Conservation (phyloP, 2,797 vertebrate species). For the Ispidina picta region DNA sequence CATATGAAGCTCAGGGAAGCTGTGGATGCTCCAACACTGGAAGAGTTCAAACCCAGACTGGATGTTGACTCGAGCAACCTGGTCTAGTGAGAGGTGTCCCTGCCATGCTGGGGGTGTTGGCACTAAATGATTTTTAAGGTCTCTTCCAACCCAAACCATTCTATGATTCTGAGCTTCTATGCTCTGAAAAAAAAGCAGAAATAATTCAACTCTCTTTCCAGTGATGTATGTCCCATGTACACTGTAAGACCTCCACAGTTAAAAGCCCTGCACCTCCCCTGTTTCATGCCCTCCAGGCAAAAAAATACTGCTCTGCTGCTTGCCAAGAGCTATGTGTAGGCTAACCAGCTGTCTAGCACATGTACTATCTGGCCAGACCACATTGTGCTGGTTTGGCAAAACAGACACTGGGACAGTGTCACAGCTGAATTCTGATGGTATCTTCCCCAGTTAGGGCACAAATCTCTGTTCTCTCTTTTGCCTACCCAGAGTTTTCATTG, state of each 20-base stretch:
- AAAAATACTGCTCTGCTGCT: background rate
- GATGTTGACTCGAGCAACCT: too few relatives aligned
- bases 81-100: too few relatives aligned
- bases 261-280: background rate
- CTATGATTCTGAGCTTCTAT: background rate
- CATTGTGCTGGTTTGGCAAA: background rate
- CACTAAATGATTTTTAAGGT: too few relatives aligned
- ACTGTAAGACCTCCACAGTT: background rate
- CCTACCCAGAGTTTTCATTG: background rate
- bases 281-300: background rate
- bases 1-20: too few relatives aligned
- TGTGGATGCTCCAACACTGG: too few relatives aligned
- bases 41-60: too few relatives aligned
- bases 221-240: accelerated
- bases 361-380: background rate
- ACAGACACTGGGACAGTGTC: background rate
- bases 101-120: too few relatives aligned
- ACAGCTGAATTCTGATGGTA: background rate
- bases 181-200: background rate
- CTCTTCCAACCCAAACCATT: too few relatives aligned
- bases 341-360: background rate
- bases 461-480: background rate
- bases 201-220: background rate
- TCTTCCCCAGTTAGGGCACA: background rate
- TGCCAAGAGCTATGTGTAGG: background rate